Percentiles rank a stretch among this genome's conserved stretches.
phyloP scores from a whole-genome alignment of 2,888 invertebrate genomes.

The Elegia similella region DNA sequence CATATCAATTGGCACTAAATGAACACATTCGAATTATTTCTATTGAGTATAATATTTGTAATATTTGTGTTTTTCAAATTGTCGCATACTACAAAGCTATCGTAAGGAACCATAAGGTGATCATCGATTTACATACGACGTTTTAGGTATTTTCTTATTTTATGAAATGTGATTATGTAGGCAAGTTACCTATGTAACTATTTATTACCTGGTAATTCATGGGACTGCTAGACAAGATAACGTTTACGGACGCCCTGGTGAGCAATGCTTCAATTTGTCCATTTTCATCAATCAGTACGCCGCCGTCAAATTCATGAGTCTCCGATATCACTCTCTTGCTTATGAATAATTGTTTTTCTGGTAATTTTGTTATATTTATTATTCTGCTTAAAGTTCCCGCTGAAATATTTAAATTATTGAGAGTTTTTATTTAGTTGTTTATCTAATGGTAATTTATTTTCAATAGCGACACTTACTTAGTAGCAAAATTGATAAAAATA shows the following conservation, averaged over 20 bases:
- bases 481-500: background rate
- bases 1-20: too few relatives aligned
- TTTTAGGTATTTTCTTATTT: too few relatives aligned
- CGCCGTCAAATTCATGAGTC: slow-evolving; percentile 77
- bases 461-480: slow-evolving; percentile 8
- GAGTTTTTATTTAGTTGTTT: too few relatives aligned
- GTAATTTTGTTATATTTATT: slow-evolving; percentile 27
- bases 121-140: background rate
- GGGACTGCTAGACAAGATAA: slow-evolving; percentile 39
- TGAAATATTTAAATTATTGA: slow-evolving; percentile 23
- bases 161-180: too few relatives aligned
- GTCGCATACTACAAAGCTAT: too few relatives aligned
- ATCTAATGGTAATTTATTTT: background rate
- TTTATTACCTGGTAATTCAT: slow-evolving; percentile 8
- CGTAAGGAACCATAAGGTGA: background rate
- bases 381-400: slow-evolving; percentile 33
- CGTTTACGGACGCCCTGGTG: slow-evolving; percentile 61
- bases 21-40: too few relatives aligned
- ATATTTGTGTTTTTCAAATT: too few relatives aligned
- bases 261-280: slow-evolving; percentile 82
- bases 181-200: too few relatives aligned
- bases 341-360: slow-evolving; percentile 54
- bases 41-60: too few relatives aligned
- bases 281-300: slow-evolving; percentile 79
- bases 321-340: slow-evolving; percentile 75